Conservation (phyloP, 2,113 vertebrate species). For the Brachyhypopomus occidentalis region DNA sequence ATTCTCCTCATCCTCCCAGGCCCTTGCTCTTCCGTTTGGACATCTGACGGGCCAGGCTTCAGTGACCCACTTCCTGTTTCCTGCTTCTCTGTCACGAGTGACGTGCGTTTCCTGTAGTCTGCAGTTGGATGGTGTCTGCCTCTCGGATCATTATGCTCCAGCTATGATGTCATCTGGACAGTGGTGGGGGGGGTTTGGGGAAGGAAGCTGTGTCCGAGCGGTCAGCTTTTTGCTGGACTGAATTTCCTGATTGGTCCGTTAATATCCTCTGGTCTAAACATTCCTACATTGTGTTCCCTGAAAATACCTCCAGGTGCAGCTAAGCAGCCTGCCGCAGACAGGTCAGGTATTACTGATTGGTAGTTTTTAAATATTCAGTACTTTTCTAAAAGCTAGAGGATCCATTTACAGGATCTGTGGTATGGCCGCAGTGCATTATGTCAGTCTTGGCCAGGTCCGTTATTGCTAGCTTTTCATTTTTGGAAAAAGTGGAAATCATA, state of each 20-base stretch:
- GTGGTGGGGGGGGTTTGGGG: background rate
- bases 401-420: no score
- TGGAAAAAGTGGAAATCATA: no score
- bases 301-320: no score
- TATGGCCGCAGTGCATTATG: no score
- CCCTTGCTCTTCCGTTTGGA: background rate
- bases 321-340: no score
- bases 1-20: constrained; percentile 15
- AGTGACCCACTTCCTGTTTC: constrained; percentile 40
- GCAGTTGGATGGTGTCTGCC: no score
- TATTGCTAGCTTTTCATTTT: no score
- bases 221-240: constrained; percentile 3
- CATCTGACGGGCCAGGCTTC: background rate
- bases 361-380: no score
- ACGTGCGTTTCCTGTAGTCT: constrained; percentile 12
- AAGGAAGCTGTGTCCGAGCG: background rate
- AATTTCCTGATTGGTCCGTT: constrained; percentile 3
- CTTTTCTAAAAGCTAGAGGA: no score
- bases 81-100: constrained; percentile 18
- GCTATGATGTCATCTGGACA: background rate
- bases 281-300: background rate
- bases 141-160: background rate
- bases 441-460: no score
- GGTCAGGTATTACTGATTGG: no score
- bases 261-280: background rate